Percentiles rank a stretch among this genome's conserved stretches.
Conservation (phyloP, 2,797 vertebrate species). For the Cynodonichthys magdalenae region DNA sequence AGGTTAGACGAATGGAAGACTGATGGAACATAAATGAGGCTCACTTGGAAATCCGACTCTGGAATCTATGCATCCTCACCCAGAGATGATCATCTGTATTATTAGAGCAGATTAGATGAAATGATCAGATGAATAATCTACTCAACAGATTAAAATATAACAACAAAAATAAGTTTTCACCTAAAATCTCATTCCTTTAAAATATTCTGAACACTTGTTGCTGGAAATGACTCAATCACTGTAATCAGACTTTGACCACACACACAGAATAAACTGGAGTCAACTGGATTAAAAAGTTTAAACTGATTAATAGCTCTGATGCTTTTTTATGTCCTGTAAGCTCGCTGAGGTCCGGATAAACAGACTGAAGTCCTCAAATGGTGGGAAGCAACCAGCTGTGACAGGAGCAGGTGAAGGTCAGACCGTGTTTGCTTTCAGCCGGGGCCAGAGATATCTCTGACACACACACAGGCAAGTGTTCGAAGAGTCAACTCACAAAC, state of each 20-base stretch:
- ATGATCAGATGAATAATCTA: neutral
- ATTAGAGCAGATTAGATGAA: neutral
- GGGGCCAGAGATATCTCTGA: slow-evolving; percentile 8
- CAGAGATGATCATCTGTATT: neutral
- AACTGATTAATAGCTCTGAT: neutral
- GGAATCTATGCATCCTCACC: too few relatives aligned
- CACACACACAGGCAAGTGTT: neutral
- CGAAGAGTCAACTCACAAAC: neutral
- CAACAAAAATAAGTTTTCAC: too few relatives aligned
- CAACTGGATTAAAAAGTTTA: slow-evolving; percentile 15
- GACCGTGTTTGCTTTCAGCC: slow-evolving; percentile 32
- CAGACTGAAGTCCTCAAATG: neutral
- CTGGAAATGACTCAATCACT: too few relatives aligned
- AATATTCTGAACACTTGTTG: too few relatives aligned
- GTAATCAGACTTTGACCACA: slow-evolving; percentile 17
- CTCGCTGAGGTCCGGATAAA: neutral
- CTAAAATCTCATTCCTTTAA: too few relatives aligned
- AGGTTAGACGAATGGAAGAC: too few relatives aligned
- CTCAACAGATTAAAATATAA: neutral
- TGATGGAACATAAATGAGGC: too few relatives aligned
- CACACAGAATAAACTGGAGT: slow-evolving; percentile 21
- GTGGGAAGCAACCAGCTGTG: slow-evolving; percentile 66
- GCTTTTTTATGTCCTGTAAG: neutral
- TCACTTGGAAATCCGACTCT: too few relatives aligned
- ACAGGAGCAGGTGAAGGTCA: slow-evolving; percentile 44